Evolutionary conservation across 2,113 vertebrate species (phyloP).

Genomic region (Cichladusa arquata): DNA sequence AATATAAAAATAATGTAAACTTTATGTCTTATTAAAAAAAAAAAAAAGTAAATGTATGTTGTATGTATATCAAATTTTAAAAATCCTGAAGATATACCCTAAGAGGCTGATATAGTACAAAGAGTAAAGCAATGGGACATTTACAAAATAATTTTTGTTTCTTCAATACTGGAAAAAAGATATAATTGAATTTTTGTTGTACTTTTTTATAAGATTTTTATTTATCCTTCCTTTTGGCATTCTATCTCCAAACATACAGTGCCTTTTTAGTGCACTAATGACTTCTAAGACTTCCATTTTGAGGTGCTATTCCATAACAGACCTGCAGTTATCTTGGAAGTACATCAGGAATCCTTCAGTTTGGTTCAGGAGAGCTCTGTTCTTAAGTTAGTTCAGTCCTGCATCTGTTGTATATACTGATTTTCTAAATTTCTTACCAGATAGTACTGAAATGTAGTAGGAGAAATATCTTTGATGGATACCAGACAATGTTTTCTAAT

Average conservation of each 20-base stretch:
- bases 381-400: neutral
- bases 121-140: neutral
- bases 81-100: neutral
- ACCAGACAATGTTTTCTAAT: neutral
- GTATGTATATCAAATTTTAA: neutral
- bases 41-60: neutral
- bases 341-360: neutral
- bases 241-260: neutral
- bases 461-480: neutral
- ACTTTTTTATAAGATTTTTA: neutral
- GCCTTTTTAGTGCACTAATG: neutral
- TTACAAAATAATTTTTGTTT: neutral
- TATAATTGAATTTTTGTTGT: neutral
- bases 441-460: neutral
- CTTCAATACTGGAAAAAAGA: neutral
- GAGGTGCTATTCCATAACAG: neutral
- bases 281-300: neutral
- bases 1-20: neutral
- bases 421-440: neutral
- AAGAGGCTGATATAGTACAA: neutral
- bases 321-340: neutral
- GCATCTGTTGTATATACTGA: neutral
- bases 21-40: neutral
- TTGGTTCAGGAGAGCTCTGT: neutral
- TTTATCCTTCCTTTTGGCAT: neutral